A percentile compares a stretch with the other conserved stretches of the same genome.
These are phyloP conservation scores for Heteronetta atricapilla DNA, from an alignment of 2,113 vertebrate genomes.

Conservation along the genomic window DNA sequence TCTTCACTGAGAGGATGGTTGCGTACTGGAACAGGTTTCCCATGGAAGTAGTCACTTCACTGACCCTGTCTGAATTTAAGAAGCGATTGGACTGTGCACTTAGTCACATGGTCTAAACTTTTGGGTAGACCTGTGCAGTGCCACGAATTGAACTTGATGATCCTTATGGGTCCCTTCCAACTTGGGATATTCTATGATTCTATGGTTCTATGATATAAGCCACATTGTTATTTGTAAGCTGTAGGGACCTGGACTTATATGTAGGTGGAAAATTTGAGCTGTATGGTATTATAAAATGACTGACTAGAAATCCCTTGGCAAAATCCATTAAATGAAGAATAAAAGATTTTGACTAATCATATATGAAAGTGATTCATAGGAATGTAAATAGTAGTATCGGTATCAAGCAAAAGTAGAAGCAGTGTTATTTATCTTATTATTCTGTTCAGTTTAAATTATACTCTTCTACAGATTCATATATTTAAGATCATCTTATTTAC, in stretches of 20 bases:
- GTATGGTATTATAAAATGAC: background rate
- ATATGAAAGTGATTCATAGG: background rate
- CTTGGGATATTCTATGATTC: too few relatives aligned
- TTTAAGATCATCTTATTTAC: background rate
- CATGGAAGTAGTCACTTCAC: too few relatives aligned
- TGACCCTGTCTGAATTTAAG: too few relatives aligned
- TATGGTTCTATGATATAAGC: background rate
- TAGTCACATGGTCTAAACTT: too few relatives aligned
- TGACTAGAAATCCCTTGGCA: background rate
- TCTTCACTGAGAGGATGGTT: too few relatives aligned
- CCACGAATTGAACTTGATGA: too few relatives aligned
- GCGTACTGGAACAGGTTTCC: too few relatives aligned
- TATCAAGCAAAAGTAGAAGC: background rate
- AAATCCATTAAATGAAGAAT: background rate
- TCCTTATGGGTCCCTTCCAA: too few relatives aligned
- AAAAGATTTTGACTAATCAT: slow-evolving; percentile 4
- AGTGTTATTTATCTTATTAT: slow-evolving; percentile 6
- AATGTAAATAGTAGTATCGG: background rate
- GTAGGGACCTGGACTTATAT: background rate
- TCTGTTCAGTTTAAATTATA: background rate
- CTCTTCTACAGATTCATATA: background rate
- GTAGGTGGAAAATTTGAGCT: background rate
- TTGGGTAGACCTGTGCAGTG: too few relatives aligned
- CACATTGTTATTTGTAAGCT: background rate
- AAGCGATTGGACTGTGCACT: too few relatives aligned